These are phyloP conservation scores for Saimiri boliviensis DNA, from an alignment of 2,113 vertebrate species.

Conservation along the genomic window DNA sequence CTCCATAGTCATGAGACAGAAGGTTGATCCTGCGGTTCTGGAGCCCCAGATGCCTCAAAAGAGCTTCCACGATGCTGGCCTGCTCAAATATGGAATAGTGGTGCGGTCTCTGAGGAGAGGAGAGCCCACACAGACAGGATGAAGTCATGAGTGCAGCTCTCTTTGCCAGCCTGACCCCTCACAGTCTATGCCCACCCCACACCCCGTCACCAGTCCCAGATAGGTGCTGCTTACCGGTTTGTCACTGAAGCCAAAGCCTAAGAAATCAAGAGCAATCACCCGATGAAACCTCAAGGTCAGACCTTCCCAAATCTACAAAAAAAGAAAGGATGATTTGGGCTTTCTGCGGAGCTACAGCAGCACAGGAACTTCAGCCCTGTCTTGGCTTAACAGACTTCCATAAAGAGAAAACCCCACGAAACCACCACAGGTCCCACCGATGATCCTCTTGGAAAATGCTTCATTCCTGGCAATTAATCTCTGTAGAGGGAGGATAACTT, in stretches of 20 bases:
- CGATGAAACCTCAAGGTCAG: slow-evolving; percentile 92
- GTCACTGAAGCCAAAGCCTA: slow-evolving; percentile 98
- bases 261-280: slow-evolving; percentile 94
- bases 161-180: not conserved
- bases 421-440: not conserved
- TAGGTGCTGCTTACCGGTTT: slow-evolving; percentile 90
- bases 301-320: slow-evolving; percentile 94
- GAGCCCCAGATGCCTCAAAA: slow-evolving; percentile 91
- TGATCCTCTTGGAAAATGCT: not conserved
- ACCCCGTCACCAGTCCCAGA: no score
- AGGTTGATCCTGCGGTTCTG: slow-evolving; percentile 90
- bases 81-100: slow-evolving; percentile 97
- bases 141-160: not conserved
- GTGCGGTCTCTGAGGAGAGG: slow-evolving; percentile 88
- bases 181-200: not conserved
- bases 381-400: not conserved
- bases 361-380: not conserved
- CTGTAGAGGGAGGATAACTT: not conserved
- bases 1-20: slow-evolving; percentile 95
- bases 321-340: not conserved
- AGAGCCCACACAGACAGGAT: not conserved
- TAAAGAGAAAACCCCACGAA: not conserved
- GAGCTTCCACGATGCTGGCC: slow-evolving; percentile 92
- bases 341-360: not conserved
- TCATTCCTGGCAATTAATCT: not conserved